Percentiles rank a stretch among this genome's conserved stretches.
Evolutionary conservation across 1,140 invertebrate species (phyloP).

Genomic region (Hirudo medicinalis): DNA sequence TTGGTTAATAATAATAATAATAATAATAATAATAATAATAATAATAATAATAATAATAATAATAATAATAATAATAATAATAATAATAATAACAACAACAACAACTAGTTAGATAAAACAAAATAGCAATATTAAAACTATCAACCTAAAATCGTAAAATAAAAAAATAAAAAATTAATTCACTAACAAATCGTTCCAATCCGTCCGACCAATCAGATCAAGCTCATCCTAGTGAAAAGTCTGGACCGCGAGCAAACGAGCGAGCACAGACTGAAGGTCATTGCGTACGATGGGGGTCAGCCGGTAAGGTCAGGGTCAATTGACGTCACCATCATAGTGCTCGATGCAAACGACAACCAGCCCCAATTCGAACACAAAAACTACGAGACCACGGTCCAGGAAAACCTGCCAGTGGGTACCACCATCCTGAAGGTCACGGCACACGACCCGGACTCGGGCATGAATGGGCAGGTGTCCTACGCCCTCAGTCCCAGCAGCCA

Average conservation of each 20-base stretch:
- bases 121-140: no score
- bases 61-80: no score
- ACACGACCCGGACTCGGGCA: slow-evolving; percentile 78
- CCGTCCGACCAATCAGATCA: slow-evolving; percentile 5
- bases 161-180: not conserved
- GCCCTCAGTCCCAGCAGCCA: slow-evolving; percentile 30
- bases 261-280: slow-evolving; percentile 14
- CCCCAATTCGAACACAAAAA: slow-evolving; percentile 55
- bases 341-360: slow-evolving; percentile 71
- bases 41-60: no score
- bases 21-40: no score
- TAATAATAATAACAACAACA: no score
- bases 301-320: slow-evolving; percentile 17
- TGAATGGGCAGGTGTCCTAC: slow-evolving; percentile 63
- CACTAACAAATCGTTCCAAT: slow-evolving; percentile 35
- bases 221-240: slow-evolving; percentile 17
- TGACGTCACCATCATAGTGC: slow-evolving; percentile 17
- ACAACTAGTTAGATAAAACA: no score
- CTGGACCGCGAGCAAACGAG: slow-evolving; percentile 19
- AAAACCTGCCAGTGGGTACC: slow-evolving; percentile 45
- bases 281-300: slow-evolving; percentile 22
- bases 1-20: no score
- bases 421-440: slow-evolving; percentile 42
- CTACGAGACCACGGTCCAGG: slow-evolving; percentile 58
- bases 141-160: no score